Percentiles rank a stretch among this genome's conserved stretches.
These are phyloP conservation scores for Dinomys branickii DNA, from an alignment of 2,113 vertebrate species.

Conservation along the genomic window DNA sequence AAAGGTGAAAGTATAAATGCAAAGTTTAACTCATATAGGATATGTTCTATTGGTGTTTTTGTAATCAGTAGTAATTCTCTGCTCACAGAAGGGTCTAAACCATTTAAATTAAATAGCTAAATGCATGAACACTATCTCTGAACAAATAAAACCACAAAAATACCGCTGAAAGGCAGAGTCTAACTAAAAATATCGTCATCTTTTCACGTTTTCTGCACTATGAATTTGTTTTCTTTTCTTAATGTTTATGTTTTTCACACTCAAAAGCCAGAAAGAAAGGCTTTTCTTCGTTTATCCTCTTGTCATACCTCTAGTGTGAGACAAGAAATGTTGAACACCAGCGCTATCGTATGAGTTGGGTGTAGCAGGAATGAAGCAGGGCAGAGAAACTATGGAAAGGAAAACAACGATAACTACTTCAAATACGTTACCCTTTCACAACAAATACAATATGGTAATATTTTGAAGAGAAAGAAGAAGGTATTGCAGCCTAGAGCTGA, in stretches of 20 bases:
- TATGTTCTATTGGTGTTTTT: not conserved
- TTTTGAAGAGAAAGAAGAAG: not conserved
- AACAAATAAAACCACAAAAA: not conserved
- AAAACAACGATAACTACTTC: not conserved
- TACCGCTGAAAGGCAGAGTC: not conserved
- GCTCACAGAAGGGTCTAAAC: not conserved
- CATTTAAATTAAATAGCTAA: not conserved
- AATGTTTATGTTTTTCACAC: not conserved
- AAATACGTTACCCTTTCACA: not conserved
- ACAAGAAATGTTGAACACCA: not conserved
- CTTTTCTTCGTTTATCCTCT: not conserved
- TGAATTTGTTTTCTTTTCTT: not conserved
- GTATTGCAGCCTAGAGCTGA: not conserved
- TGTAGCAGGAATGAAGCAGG: not conserved
- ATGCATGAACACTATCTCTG: not conserved
- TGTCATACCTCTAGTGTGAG: not conserved
- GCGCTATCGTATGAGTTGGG: not conserved
- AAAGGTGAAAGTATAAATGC: not conserved
- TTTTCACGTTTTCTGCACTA: not conserved
- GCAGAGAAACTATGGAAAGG: not conserved
- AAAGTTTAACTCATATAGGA: not conserved
- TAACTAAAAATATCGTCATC: not conserved
- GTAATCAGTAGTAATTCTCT: not conserved
- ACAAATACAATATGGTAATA: not conserved
- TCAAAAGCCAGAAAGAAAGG: not conserved